Conservation (phyloP, 2,888 invertebrate species). For the Keiferia lycopersicella region DNA sequence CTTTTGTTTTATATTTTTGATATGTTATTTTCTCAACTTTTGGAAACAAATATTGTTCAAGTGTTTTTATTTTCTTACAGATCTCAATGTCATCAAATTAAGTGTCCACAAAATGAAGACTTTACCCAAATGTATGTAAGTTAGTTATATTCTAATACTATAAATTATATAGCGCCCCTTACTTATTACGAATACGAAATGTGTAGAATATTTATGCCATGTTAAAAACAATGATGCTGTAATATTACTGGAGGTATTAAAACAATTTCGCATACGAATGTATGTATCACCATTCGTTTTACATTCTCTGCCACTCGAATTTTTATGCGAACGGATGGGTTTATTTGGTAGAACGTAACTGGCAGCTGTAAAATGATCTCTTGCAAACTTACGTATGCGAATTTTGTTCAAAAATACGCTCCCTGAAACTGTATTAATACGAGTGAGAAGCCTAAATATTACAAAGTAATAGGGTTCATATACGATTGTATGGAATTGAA, state of each 20-base stretch:
- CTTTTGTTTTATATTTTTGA: too few relatives aligned
- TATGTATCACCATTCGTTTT: too few relatives aligned
- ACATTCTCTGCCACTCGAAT: too few relatives aligned
- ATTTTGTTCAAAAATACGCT: too few relatives aligned
- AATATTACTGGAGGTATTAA: background rate
- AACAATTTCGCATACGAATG: too few relatives aligned
- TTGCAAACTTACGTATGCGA: too few relatives aligned
- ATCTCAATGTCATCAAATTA: conserved; percentile 49
- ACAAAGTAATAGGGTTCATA: conserved; percentile 28
- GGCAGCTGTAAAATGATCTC: too few relatives aligned
- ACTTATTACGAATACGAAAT: background rate
- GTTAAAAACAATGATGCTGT: conserved; percentile 33
- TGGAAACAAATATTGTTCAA: background rate
- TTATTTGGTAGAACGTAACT: too few relatives aligned
- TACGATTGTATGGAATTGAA: background rate
- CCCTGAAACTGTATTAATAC: conserved; percentile 33
- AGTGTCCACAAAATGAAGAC: conserved; percentile 65
- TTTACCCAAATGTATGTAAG: conserved; percentile 46
- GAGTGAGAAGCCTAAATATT: conserved; percentile 37
- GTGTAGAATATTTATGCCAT: conserved; percentile 44
- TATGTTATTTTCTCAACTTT: too few relatives aligned
- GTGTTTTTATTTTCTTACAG: conserved; percentile 43
- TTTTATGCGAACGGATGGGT: too few relatives aligned
- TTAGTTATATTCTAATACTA: conserved; percentile 22
- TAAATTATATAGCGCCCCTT: conserved; percentile 30